Base-by-base conservation (phyloP, 1,140 invertebrate genomes). In the Monochamus saltuarius region DNA sequence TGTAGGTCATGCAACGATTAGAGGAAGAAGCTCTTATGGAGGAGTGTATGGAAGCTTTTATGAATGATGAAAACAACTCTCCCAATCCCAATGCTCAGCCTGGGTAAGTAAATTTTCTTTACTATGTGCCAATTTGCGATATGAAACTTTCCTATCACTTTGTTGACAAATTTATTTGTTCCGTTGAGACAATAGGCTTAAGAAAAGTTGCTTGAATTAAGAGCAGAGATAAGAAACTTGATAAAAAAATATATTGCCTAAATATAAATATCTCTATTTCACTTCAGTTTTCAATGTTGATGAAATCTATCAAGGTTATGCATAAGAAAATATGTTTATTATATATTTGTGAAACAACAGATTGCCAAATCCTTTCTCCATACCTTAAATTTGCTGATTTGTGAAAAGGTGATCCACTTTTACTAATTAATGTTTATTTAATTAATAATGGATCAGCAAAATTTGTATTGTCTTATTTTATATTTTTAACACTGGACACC, bases 11-110 rank as follows among this genome's bases (percentile, higher is more conserved):
- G 77, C 87, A 91, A 77, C 85, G 91, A 70, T 74, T 94, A 13
- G 90, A 93, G 75, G 91, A 94, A 74, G 90, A 94, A 74, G 91
- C 89, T 43, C 74, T 92, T 11, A 92, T 92, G 87, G 87, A 92
- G 71, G 87, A 93, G 72, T 93, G 91, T 71, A 84, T 91, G 52
- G 89, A 91, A 69, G 89, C 88, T 11, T 91, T 91, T 87, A 71
- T 91, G 59, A 88, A 90, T 61, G 90, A 88, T 65, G 85, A 73
- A 59, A 66, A 42, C 54, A 54, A 50, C 38, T 35, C 58, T 43
- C 22, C 10, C 29, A 51, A 51, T 35, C 16, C 39, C 4, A 55
- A 43, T 22, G 40, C 36, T 34, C 53, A 55, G 22, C 53, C 16
- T 19, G 10, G 22, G 22, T n/a, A 42, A 13, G 39, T 42, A 16